phyloP scores from a whole-genome alignment of 2,888 invertebrate species.

The Troides aeacus region DNA sequence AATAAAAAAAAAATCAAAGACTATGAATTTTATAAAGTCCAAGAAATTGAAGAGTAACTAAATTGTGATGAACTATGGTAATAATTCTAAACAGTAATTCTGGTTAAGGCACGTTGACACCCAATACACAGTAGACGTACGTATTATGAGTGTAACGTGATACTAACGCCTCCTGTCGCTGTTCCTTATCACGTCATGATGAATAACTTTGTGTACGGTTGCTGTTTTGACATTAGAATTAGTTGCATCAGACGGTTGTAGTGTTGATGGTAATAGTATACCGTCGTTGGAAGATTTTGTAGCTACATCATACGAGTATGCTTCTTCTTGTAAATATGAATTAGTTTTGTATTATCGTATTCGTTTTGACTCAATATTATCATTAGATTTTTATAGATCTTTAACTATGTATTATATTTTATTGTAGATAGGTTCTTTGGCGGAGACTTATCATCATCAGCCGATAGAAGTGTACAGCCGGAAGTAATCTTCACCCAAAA shows the following conservation, averaged over 20 bases:
- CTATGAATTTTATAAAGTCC: too few relatives aligned
- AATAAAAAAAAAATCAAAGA: too few relatives aligned
- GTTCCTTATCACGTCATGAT: conserved; percentile 67
- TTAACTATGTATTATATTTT: too few relatives aligned
- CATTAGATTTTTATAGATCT: too few relatives aligned
- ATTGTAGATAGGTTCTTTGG: too few relatives aligned
- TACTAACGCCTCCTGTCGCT: conserved; percentile 56
- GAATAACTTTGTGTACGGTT: conserved; percentile 55
- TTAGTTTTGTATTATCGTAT: background rate
- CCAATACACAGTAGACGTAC: conserved; percentile 20
- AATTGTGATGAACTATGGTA: background rate
- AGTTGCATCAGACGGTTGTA: conserved; percentile 18
- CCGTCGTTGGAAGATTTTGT: background rate
- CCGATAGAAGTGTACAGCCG: too few relatives aligned
- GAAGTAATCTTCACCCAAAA: too few relatives aligned
- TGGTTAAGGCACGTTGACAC: conserved; percentile 5
- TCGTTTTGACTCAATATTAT: background rate
- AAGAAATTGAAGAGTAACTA: too few relatives aligned
- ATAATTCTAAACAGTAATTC: conserved; percentile 7
- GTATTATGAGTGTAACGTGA: conserved; percentile 52
- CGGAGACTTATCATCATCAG: too few relatives aligned
- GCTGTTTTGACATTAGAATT: conserved; percentile 34
- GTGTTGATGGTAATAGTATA: background rate
- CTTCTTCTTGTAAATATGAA: background rate
- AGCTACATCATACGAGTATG: background rate